A percentile compares a stretch with the other conserved stretches of the same genome.
Evolutionary conservation across 2,797 vertebrate genomes (phyloP).

Genomic region (Onychomys arenicola): DNA sequence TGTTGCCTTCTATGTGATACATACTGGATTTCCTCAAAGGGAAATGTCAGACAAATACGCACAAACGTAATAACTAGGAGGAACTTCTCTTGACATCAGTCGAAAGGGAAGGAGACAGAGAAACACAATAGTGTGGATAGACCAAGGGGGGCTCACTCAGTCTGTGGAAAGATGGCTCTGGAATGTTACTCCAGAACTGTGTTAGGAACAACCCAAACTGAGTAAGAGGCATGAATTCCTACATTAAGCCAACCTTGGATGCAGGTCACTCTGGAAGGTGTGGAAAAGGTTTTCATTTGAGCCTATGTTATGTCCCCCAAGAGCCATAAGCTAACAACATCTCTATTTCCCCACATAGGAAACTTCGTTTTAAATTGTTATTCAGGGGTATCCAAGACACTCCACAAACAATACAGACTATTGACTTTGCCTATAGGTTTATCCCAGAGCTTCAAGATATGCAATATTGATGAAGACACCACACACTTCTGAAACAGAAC

Average conservation of each 20-base stretch:
- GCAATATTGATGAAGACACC: neutral
- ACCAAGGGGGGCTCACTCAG: neutral
- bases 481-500: neutral
- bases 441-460: neutral
- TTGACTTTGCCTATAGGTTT: neutral
- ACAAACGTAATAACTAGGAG: neutral
- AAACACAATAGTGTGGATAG: fast-evolving
- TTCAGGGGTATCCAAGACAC: neutral
- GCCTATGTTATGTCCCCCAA: neutral
- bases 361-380: neutral
- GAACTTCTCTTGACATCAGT: neutral
- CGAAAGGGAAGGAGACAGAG: neutral
- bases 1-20: neutral
- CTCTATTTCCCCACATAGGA: too few relatives aligned
- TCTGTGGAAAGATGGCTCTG: neutral
- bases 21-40: neutral
- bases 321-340: neutral
- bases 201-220: fast-evolving
- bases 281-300: neutral
- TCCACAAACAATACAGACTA: neutral
- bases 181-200: neutral
- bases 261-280: neutral
- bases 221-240: fast-evolving
- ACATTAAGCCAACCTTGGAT: neutral
- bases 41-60: neutral